Evolutionary conservation across 2,797 vertebrate species (phyloP), one percentile per base, ranked within the genome.

Genomic region (Vultur gryphus): DNA sequence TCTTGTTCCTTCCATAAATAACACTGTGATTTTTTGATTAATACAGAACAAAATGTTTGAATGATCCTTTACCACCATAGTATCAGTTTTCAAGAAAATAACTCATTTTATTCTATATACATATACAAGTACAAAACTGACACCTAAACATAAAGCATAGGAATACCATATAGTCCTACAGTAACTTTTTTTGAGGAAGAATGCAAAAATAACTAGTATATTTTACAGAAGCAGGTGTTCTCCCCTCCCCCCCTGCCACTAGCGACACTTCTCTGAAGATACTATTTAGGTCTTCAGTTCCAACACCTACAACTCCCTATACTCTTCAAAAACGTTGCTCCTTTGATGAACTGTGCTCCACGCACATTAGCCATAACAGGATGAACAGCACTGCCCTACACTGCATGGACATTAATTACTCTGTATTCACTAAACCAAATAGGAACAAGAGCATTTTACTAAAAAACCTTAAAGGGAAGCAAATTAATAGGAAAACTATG

Each of bases 301-400:
- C 14, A 92, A 78, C 7, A 71, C 28, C 39, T 69, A 31, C 37
- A 86, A 41, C 9, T 76, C 39, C 37, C 31, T 33, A 6, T 2
- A 35, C 9, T 51, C 23, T 29, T 71, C 6, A 37, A 16, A 67
- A 72, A 26, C 0, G 9, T 6, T 21, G 20, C 8, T 20, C 44
- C 28, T 59, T 29, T 12, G 31, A 75, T 25, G 23, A 81, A 33
- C 14, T 35, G 44, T 16, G 13, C 25, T 67, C 51, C 59, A 75
- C 0, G 0, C 21, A 37, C 31, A 17, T 9, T 20, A 65, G 39
- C 35, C 12, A 0, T 41, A 64, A 48, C 11, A 69, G 23, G 33
- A 65, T 31, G 14, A 73, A 64, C 19, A 61, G 44, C 59, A 43
- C 26, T 64, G 24, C 25, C 20, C 29, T 76, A 43, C 4, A 2